A percentile compares a stretch with the other conserved stretches of the same genome.
Evolutionary conservation across 2,888 invertebrate genomes (phyloP).

Genomic region (Macrophya annulata): DNA sequence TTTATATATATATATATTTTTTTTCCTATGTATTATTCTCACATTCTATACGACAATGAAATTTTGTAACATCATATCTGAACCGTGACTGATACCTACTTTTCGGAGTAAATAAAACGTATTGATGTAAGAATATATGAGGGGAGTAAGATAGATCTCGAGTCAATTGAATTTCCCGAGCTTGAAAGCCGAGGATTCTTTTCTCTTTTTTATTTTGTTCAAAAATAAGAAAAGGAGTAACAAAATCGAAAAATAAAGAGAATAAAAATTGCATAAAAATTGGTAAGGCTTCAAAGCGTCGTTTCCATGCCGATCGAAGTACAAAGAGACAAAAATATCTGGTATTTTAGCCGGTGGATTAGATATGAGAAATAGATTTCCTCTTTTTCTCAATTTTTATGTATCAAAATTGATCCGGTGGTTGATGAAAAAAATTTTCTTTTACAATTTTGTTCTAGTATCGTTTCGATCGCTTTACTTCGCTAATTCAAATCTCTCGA

Average conservation of each 20-base stretch:
- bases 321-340: background rate
- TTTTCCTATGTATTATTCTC: background rate
- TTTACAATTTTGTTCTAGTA: background rate
- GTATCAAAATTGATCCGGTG: background rate
- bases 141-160: conserved; percentile 10
- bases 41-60: background rate
- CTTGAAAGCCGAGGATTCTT: background rate
- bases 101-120: conserved; percentile 10
- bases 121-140: background rate
- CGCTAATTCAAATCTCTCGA: background rate
- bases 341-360: background rate
- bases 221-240: background rate
- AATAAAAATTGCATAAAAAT: conserved; percentile 8
- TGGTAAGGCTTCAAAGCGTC: background rate
- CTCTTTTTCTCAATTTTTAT: background rate
- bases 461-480: background rate
- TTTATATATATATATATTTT: too few relatives aligned
- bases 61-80: background rate
- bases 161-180: conserved; percentile 10
- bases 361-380: background rate
- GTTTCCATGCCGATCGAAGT: conserved; percentile 2
- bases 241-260: background rate
- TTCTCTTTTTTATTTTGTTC: background rate
- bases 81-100: background rate
- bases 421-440: background rate